Evolutionary conservation across 2,888 invertebrate genomes (phyloP).

Genomic region (Belgica antarctica): DNA sequence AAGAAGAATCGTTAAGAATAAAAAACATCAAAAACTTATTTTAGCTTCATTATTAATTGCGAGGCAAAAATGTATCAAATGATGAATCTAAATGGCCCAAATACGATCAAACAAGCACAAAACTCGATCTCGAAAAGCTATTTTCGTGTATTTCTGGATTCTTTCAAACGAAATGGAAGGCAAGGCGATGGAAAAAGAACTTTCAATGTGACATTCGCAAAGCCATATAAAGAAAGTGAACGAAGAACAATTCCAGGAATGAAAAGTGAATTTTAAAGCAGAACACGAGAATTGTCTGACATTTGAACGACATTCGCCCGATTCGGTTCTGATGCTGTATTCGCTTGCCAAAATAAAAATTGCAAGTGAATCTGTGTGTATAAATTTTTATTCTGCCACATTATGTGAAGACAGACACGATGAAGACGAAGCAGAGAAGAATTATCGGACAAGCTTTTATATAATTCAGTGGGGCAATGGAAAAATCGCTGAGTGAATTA

Average conservation of each 20-base stretch:
- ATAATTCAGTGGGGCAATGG: conserved; percentile 39
- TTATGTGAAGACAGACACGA: not conserved
- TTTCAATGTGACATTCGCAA: conserved; percentile 43
- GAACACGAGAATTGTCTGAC: not conserved
- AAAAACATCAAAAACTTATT: conserved; percentile 16
- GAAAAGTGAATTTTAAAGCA: conserved; percentile 12
- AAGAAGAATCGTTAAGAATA: not conserved
- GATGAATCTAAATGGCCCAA: conserved; percentile 32
- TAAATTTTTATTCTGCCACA: not conserved
- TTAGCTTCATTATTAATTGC: conserved; percentile 13
- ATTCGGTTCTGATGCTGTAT: not conserved
- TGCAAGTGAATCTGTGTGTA: conserved; percentile 23
- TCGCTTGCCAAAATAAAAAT: conserved; percentile 35
- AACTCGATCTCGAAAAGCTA: conserved; percentile 1
- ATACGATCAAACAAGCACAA: conserved; percentile 21
- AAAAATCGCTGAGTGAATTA: not conserved
- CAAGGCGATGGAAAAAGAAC: no score
- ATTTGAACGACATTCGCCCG: not conserved
- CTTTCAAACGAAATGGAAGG: conserved; percentile 29
- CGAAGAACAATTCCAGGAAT: conserved; percentile 27
- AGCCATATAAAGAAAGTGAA: conserved; percentile 41
- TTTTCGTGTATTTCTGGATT: conserved; percentile 10
- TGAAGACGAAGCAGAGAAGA: not conserved
- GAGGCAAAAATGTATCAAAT: not conserved
- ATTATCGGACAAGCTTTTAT: conserved; percentile 8